phyloP scores from a whole-genome alignment of 1,140 invertebrate species.

The Fopius arisanus region DNA sequence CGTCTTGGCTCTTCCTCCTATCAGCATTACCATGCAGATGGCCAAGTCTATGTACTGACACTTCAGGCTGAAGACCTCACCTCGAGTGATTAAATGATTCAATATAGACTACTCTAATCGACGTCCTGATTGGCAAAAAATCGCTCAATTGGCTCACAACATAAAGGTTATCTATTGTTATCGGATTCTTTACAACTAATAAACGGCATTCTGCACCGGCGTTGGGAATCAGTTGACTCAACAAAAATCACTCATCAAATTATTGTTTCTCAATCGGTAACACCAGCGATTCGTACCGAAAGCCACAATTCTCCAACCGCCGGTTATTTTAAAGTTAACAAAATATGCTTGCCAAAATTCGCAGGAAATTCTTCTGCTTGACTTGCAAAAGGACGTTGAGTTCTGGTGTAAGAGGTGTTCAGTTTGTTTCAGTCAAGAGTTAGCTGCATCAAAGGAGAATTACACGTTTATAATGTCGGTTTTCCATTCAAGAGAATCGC shows the following conservation, averaged over 20 bases:
- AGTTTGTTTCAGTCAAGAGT: neutral
- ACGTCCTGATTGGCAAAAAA: neutral
- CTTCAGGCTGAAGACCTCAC: constrained; percentile 17
- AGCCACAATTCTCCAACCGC: neutral
- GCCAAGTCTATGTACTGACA: too few relatives aligned
- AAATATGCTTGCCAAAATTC: neutral
- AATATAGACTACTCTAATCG: neutral
- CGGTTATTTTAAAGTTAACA: neutral
- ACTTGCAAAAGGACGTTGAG: neutral
- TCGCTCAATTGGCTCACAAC: neutral
- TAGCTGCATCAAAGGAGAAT: neutral
- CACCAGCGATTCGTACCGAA: neutral
- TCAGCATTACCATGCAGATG: too few relatives aligned
- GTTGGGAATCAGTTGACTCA: neutral
- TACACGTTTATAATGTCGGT: neutral
- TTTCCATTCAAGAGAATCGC: neutral
- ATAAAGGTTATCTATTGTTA: neutral
- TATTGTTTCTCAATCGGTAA: neutral
- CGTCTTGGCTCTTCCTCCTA: too few relatives aligned
- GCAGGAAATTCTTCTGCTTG: neutral
- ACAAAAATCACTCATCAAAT: neutral
- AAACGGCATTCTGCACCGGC: neutral
- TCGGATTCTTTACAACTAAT: neutral
- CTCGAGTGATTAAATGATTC: neutral
- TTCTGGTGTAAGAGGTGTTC: neutral